phyloP scores from a whole-genome alignment of 2,888 invertebrate genomes.

The Erynnis tages region DNA sequence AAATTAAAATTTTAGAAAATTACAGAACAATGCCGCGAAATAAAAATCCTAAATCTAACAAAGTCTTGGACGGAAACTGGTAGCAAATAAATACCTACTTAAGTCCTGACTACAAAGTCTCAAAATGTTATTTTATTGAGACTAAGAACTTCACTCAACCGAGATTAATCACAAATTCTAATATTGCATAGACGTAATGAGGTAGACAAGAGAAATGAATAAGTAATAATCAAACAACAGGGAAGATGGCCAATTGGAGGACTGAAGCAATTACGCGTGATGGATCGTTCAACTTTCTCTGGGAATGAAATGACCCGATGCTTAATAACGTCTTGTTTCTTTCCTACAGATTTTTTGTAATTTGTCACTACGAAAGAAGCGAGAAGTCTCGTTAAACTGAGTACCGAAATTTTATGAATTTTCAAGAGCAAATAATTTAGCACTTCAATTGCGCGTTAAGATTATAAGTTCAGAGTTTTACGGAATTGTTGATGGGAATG shows the following conservation, averaged over 20 bases:
- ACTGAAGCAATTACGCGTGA: conserved; percentile 69
- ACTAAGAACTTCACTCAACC: neutral
- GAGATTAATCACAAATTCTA: conserved; percentile 25
- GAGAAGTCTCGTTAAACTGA: conserved; percentile 15
- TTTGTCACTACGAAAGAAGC: conserved; percentile 48
- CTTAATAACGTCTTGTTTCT: conserved; percentile 67
- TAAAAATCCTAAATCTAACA: too few species aligned
- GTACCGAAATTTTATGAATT: conserved; percentile 17
- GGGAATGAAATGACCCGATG: conserved; percentile 59
- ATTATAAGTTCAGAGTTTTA: conserved; percentile 12
- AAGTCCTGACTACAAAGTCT: too few species aligned
- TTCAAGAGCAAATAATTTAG: conserved; percentile 16
- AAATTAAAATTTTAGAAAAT: too few species aligned
- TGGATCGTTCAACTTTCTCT: conserved; percentile 66
- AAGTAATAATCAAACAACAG: conserved; percentile 61
- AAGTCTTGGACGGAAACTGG: too few species aligned
- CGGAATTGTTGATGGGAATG: conserved; percentile 3
- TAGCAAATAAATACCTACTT: too few species aligned
- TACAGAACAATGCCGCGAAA: too few species aligned
- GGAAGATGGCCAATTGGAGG: conserved; percentile 54
- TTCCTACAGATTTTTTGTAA: conserved; percentile 52
- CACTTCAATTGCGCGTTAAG: conserved; percentile 11
- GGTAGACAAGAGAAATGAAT: conserved; percentile 38
- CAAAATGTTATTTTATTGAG: neutral
- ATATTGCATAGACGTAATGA: conserved; percentile 23